Conservation (phyloP, 2,888 invertebrate species). For the Arrhopalites spinosus region DNA sequence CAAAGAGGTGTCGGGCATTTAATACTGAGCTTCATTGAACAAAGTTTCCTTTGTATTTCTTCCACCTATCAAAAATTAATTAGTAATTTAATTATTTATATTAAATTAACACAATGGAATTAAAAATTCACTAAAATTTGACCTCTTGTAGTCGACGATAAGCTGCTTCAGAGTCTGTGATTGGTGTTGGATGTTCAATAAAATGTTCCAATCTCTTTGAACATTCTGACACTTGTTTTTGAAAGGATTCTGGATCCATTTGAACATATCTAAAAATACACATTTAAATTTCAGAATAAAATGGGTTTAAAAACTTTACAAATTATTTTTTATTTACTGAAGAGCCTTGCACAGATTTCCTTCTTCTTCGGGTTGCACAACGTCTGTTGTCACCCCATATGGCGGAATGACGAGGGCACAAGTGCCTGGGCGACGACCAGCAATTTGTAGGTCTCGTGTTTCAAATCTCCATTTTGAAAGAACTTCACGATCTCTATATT, state of each 20-base stretch:
- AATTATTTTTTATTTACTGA: constrained; percentile 6
- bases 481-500: constrained; percentile 42
- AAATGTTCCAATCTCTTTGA: constrained; percentile 38
- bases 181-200: constrained; percentile 39
- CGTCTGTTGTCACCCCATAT: constrained; percentile 37
- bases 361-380: constrained; percentile 10
- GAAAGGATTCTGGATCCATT: constrained; percentile 37
- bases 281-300: background rate
- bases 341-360: background rate
- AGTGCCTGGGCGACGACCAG: constrained; percentile 22
- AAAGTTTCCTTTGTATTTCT: constrained; percentile 41
- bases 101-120: no score
- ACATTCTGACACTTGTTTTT: constrained; percentile 36
- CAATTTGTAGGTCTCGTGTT: constrained; percentile 39
- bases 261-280: constrained; percentile 19
- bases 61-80: constrained; percentile 25
- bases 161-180: constrained; percentile 38
- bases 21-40: constrained; percentile 3
- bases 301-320: background rate
- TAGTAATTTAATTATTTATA: background rate
- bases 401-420: constrained; percentile 35
- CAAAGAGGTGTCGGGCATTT: background rate
- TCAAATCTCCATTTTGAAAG: constrained; percentile 44
- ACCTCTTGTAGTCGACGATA: constrained; percentile 43
- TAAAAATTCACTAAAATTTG: background rate